Evolutionary conservation across 2,113 vertebrate genomes (phyloP).

Genomic region (Odontesthes bonariensis): DNA sequence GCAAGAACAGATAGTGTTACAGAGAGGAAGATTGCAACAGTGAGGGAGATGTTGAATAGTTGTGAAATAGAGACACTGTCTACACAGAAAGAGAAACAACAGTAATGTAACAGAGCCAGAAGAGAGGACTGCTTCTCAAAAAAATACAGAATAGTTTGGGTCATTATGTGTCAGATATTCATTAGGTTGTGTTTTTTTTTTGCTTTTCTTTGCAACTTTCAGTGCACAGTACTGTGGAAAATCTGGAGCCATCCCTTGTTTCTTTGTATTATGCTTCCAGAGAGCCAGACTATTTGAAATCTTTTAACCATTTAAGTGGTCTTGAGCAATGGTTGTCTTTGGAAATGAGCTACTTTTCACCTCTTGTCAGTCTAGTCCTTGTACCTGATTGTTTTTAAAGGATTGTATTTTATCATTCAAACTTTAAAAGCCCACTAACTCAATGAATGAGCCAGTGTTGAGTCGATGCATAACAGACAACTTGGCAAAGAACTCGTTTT

Average conservation of each 20-base stretch:
- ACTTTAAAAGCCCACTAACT: not conserved
- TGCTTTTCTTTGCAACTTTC: not conserved
- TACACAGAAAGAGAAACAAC: constrained; percentile 28
- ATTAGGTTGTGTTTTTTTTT: not conserved
- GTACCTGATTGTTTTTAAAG: not conserved
- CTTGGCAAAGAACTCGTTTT: too few species aligned
- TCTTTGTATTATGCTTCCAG: not conserved
- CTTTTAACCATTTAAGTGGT: not conserved
- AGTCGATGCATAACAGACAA: not conserved
- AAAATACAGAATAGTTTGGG: not conserved
- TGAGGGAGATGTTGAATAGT: constrained; percentile 42
- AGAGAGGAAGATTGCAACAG: constrained; percentile 44
- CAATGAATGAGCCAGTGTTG: not conserved
- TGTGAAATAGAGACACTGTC: constrained; percentile 40
- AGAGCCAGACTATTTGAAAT: not conserved
- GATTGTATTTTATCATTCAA: not conserved
- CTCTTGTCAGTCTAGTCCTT: too few species aligned
- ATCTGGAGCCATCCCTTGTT: too few species aligned
- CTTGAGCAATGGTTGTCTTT: not conserved
- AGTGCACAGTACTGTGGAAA: not conserved
- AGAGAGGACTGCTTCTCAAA: not conserved
- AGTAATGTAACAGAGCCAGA: not conserved
- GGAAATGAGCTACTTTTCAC: not conserved
- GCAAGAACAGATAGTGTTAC: constrained; percentile 56
- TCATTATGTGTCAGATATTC: not conserved